Base-by-base conservation (phyloP, 1,140 invertebrate species). In the Drosophila serrata region DNA sequence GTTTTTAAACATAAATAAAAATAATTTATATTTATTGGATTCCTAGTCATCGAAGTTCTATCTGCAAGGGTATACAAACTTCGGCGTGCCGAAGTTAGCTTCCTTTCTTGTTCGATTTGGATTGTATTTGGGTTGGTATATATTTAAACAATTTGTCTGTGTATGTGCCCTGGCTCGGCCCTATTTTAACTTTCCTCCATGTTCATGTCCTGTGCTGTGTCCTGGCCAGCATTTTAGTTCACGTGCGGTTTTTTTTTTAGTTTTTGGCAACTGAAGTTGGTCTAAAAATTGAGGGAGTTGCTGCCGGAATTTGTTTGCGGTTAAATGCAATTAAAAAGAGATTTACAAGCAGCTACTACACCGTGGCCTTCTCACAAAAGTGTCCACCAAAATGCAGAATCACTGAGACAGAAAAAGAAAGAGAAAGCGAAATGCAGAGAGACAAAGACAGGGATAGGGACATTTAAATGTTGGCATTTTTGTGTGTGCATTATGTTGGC, bases 311-410 rank as follows among this genome's bases (percentile, higher is more conserved):
- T 88, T 88, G 82, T 88, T 87, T 87, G 82, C 60, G 82, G 82
- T 77, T 79, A 88, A 87, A 87, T 82, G 82, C 82, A 87, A 87
- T 87, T 87, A 87, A 82, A 87, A 87, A 88, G 84, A 87, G 82
- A 87, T 87, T 87, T 87, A 82, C 84, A 79, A 88, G 84, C 75
- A 78, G 74, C 46, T 49, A 29, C 46, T 15, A 6, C 46, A 24
- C 22, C 22, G 19, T 45, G 12, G 22, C 49, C 46, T 24, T 22
- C 33, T 29, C 46, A 43, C 61, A 67, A 76, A 76, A 76, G 74
- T 76, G 74, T 76, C 49, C 27, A 37, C 19, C 39, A 27, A 51
- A 51, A 59, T 31, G 37, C 7, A 53, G 49, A 56, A 22, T 39
- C n/a, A 59, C n/a, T 31, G 31, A 59, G 48, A 49, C 27, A n/a